Evolutionary conservation across 1,140 invertebrate genomes (phyloP), one percentile per base, ranked within the genome.

Genomic region (Apis cerana): DNA sequence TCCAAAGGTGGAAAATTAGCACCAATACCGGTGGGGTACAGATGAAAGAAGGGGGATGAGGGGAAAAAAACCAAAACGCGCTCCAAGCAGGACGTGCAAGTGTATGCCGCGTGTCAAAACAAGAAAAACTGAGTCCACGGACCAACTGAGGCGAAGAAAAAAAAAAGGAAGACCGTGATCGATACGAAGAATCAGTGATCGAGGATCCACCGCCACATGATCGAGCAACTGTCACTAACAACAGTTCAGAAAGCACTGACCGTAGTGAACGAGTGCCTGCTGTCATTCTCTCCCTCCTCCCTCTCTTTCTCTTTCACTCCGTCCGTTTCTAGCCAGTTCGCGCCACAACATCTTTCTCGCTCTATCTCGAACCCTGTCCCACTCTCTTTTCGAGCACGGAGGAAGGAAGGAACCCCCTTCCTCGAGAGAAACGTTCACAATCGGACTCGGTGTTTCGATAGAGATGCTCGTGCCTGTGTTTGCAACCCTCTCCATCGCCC

Each of bases 181-280:
- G 71, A 77, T 77, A 52, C 43, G 59, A 58, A 43, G 43, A 62
- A 85, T 88, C 79, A 88, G 71, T 88, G 67, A 85, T 88, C 61
- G 62, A 80, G 54, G 52, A 88, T 88, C 68, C 76, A 88, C 80
- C 90, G 87, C 87, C 91, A 82, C 91, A 89, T 92, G 90, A 89
- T 90, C 89, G 85, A 69, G 74, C 84, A 88, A 83, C 83, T 94
- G 93, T 89, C 93, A 91, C 93, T 94, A 93, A 93, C 94, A 94
- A 91, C 90, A 91, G 93, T 94, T 94, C 94, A 93, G 92, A 92
- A 94, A 94, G 93, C 91, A 94, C 94, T 94, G 93, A 92, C 79
- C 67, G 71, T 83, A 50, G 82, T 78, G 82, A 86, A 86, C 84
- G 62, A 80, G 76, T 68, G 56, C 68, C 72, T 68, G 68, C 84